Conservation (phyloP, 1,140 invertebrate species). For the Psilanteris sp. region DNA sequence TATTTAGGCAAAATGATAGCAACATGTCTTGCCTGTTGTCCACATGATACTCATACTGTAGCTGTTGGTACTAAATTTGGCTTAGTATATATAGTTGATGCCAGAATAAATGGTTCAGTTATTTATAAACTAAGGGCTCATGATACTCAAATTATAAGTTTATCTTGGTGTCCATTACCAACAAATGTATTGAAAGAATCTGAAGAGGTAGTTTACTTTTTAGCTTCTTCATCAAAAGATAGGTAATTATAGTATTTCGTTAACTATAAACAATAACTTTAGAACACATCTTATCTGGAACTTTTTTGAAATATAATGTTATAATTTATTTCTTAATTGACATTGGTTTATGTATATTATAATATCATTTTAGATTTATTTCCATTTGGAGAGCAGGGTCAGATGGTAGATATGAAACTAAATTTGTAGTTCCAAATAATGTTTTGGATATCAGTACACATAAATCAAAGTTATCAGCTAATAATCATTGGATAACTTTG, state of each 20-base stretch:
- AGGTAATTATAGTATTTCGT: constrained; percentile 70
- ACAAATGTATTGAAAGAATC: constrained; percentile 77
- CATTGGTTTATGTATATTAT: too few species aligned
- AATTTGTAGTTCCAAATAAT: constrained; percentile 67
- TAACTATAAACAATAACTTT: too few species aligned
- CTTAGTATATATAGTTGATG: constrained; percentile 82
- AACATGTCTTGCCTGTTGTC: constrained; percentile 83
- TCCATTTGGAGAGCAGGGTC: constrained; percentile 82
- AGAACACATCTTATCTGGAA: too few species aligned
- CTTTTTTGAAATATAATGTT: too few species aligned
- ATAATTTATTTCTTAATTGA: too few species aligned
- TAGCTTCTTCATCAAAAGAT: constrained; percentile 81
- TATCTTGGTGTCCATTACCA: constrained; percentile 87
- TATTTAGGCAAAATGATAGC: constrained; percentile 79
- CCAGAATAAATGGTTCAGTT: constrained; percentile 81
- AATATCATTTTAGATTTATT: constrained; percentile 72
- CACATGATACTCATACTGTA: constrained; percentile 81
- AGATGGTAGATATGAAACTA: constrained; percentile 79
- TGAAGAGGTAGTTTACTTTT: constrained; percentile 74
- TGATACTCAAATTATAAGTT: constrained; percentile 84
- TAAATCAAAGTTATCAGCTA: constrained; percentile 63
- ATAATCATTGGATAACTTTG: constrained; percentile 77
- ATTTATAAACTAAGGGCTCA: constrained; percentile 85
- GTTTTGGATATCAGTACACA: constrained; percentile 61
- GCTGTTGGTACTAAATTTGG: constrained; percentile 86